Percentiles rank a stretch among this genome's conserved stretches.
These are phyloP conservation scores for Luehdorfia chinensis DNA, from an alignment of 1,140 invertebrate species.

Conservation along the genomic window DNA sequence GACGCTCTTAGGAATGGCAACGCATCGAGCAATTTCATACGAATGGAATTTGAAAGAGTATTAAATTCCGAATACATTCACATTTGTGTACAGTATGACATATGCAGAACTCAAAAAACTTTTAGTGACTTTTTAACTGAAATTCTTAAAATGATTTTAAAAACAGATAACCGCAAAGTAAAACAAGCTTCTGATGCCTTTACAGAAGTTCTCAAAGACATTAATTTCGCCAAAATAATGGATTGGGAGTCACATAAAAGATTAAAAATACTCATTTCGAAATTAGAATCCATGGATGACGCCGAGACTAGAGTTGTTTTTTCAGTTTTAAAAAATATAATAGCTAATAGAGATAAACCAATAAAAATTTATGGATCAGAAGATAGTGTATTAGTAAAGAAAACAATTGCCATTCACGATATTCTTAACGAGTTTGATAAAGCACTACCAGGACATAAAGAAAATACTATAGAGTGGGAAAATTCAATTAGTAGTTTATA, in stretches of 20 bases:
- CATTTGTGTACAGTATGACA: slow-evolving; percentile 29
- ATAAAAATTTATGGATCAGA: slow-evolving; percentile 17
- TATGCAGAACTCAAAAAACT: slow-evolving; percentile 25
- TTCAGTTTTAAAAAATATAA: slow-evolving; percentile 26
- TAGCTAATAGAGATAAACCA: slow-evolving; percentile 29
- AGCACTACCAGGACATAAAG: background rate
- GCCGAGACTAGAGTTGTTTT: slow-evolving; percentile 19
- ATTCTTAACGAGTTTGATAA: slow-evolving; percentile 23
- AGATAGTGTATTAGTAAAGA: slow-evolving; percentile 19
- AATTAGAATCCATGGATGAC: slow-evolving; percentile 17
- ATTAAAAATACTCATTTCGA: slow-evolving; percentile 18
- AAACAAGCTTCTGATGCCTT: slow-evolving; percentile 29
- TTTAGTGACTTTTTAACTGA: slow-evolving; percentile 33
- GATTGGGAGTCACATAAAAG: slow-evolving; percentile 13
- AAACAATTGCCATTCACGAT: slow-evolving; percentile 29
- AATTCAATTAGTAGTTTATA: background rate
- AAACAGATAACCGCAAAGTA: slow-evolving; percentile 24
- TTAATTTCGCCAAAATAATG: slow-evolving; percentile 18
- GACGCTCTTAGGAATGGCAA: slow-evolving; percentile 4
- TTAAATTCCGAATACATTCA: slow-evolving; percentile 27
- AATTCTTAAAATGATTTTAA: slow-evolving; percentile 23
- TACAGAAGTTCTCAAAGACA: slow-evolving; percentile 29
- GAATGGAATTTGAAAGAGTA: slow-evolving; percentile 29
- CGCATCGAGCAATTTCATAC: slow-evolving; percentile 15
- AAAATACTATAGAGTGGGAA: slow-evolving; percentile 10